These are phyloP conservation scores for Bucorvus abyssinicus DNA, from an alignment of 2,797 vertebrate species.

Conservation along the genomic window DNA sequence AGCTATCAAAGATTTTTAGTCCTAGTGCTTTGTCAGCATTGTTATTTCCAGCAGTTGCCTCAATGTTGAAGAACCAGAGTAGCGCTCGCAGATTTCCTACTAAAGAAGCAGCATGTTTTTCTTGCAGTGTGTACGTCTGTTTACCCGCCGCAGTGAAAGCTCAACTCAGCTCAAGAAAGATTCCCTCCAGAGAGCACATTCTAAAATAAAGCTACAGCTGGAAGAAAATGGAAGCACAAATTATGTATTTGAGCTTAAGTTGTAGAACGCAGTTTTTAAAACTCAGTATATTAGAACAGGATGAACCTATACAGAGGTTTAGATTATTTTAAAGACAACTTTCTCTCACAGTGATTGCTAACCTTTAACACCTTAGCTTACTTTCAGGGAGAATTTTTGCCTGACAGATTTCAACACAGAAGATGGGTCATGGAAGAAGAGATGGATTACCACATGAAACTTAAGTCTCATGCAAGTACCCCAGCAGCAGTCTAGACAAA, in stretches of 20 bases:
- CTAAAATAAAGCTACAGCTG: not conserved
- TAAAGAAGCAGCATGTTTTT: not conserved
- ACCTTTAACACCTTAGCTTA: not conserved
- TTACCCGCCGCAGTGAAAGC: not conserved
- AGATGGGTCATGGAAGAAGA: not conserved
- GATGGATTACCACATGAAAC: not conserved
- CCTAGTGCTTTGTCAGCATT: not conserved
- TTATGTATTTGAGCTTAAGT: not conserved
- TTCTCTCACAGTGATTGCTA: not conserved
- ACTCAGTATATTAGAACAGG: not conserved
- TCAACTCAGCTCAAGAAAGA: not conserved
- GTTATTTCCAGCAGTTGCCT: not conserved
- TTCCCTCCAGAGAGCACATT: not conserved
- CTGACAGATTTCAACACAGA: not conserved
- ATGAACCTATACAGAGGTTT: not conserved
- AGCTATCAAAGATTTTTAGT: not conserved
- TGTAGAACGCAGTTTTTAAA: not conserved
- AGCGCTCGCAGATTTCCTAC: not conserved
- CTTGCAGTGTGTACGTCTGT: not conserved
- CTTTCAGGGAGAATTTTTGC: not conserved
- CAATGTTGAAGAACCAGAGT: not conserved
- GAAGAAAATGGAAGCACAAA: not conserved
- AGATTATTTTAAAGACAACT: not conserved
- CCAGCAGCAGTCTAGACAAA: not conserved
- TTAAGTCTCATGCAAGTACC: not conserved